phyloP scores from a whole-genome alignment of 1,140 invertebrate genomes.

The Frieseomelitta varia region DNA sequence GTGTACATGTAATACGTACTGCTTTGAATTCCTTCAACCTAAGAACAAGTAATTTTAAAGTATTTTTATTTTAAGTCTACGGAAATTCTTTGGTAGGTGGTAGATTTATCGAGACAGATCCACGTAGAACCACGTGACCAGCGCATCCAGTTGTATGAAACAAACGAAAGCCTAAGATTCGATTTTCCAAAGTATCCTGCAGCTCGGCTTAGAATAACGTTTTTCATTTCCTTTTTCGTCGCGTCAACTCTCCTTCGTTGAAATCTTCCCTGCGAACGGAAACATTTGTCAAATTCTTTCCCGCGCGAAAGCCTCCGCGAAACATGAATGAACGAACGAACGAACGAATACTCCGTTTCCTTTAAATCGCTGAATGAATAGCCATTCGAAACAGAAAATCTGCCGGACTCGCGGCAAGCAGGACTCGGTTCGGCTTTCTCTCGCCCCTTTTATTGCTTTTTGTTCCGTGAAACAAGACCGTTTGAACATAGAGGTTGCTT shows the following conservation, averaged over 20 bases:
- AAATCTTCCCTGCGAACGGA: background rate
- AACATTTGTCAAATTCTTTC: conserved; percentile 13
- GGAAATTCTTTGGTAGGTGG: no score
- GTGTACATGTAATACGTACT: background rate
- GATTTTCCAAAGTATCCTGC: background rate
- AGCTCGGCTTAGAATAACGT: background rate
- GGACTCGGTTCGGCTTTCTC: background rate
- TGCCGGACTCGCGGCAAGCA: background rate
- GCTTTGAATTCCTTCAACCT: background rate
- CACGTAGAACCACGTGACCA: no score
- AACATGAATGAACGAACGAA: conserved; percentile 9
- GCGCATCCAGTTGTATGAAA: background rate
- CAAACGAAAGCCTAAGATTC: background rate
- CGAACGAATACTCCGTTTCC: conserved; percentile 2
- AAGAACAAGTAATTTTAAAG: no score
- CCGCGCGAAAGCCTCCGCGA: background rate
- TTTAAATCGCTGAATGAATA: conserved; percentile 24
- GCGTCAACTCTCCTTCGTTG: background rate
- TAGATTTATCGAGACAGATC: no score
- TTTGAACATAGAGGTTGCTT: background rate
- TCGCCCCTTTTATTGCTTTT: background rate
- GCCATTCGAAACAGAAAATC: conserved; percentile 1
- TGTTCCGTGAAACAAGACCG: no score
- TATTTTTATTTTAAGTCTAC: no score
- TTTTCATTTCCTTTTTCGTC: background rate